These are phyloP conservation scores for Scaptomyza reducta DNA, from an alignment of 2,888 invertebrate species.

Conservation along the genomic window DNA sequence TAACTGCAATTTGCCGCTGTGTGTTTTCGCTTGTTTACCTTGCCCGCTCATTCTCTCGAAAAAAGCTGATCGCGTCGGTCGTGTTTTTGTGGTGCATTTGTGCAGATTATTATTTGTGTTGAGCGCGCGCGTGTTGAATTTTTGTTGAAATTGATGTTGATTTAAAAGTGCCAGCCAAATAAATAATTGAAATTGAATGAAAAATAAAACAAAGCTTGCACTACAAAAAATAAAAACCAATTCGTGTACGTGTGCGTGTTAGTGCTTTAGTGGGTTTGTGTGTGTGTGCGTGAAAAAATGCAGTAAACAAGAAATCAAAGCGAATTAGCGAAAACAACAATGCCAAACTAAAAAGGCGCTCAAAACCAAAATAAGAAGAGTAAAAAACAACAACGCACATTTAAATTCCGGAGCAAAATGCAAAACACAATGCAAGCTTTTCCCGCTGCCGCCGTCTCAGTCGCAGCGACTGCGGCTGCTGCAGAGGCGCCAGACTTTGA, in stretches of 20 bases:
- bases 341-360: slow-evolving; percentile 54
- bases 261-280: not conserved
- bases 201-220: slow-evolving; percentile 38
- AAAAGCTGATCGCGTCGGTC: slow-evolving; percentile 29
- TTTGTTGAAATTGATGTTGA: slow-evolving; percentile 42
- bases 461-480: slow-evolving; percentile 23
- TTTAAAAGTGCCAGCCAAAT: slow-evolving; percentile 37
- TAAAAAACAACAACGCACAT: slow-evolving; percentile 1
- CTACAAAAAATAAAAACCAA: slow-evolving; percentile 25
- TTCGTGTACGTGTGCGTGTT: slow-evolving; percentile 25
- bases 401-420: slow-evolving; percentile 42
- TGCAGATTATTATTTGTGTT: not conserved
- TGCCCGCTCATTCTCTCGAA: slow-evolving; percentile 33
- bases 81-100: slow-evolving; percentile 2
- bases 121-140: slow-evolving; percentile 23
- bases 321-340: slow-evolving; percentile 40
- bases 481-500: slow-evolving; percentile 80
- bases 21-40: not conserved
- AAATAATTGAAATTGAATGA: slow-evolving; percentile 41
- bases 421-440: slow-evolving; percentile 55
- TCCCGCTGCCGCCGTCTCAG: slow-evolving; percentile 32
- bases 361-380: slow-evolving; percentile 10
- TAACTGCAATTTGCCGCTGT: not conserved
- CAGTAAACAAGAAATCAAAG: slow-evolving; percentile 52
- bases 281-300: slow-evolving; percentile 63